Percentiles rank a stretch among this genome's conserved stretches.
Evolutionary conservation across 2,888 invertebrate genomes (phyloP).

Genomic region (Galerucella calmariensis): DNA sequence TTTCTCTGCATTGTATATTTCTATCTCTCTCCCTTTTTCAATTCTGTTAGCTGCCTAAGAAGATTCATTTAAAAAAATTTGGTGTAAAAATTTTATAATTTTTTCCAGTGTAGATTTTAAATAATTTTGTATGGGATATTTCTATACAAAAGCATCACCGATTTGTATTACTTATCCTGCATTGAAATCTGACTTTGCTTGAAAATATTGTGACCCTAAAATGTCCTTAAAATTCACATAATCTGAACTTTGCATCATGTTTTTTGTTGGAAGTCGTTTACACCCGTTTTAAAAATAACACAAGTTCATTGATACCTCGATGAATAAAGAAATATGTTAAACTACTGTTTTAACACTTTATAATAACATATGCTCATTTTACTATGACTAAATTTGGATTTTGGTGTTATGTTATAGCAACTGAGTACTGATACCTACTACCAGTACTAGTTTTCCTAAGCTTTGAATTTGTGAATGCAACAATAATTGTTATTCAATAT

Average conservation of each 20-base stretch:
- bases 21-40: no score
- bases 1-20: no score
- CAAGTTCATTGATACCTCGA: conserved; percentile 42
- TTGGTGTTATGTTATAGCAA: background rate
- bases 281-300: conserved; percentile 40
- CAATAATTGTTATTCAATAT: no score
- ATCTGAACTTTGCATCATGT: conserved; percentile 34
- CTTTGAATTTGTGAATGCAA: no score
- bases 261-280: conserved; percentile 44
- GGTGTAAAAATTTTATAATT: no score
- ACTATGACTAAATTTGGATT: background rate
- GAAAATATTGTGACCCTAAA: conserved; percentile 26
- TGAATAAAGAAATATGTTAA: conserved; percentile 45
- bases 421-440: background rate
- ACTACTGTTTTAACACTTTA: conserved; percentile 7
- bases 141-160: background rate
- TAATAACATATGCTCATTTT: conserved; percentile 5
- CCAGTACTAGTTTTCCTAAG: background rate
- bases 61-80: no score
- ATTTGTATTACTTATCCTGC: background rate
- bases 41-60: no score
- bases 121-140: background rate
- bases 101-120: background rate
- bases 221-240: conserved; percentile 27
- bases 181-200: background rate